Conservation (phyloP, 2,797 vertebrate genomes). For the Sebastes cheni region DNA sequence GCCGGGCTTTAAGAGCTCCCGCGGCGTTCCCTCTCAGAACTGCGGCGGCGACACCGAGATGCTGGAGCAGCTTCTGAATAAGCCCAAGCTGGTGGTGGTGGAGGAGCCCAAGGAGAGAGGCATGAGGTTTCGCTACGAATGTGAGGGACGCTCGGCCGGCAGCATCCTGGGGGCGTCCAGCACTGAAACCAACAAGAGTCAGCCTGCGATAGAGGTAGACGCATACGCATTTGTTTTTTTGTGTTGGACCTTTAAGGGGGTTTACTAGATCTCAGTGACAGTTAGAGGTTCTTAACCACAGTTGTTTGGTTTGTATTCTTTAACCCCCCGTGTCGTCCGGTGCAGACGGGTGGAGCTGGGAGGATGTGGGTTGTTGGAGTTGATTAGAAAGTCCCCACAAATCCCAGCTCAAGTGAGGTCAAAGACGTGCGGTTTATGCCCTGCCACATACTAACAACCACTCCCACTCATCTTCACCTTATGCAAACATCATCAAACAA, state of each 20-base stretch:
- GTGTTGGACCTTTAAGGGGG: slow-evolving; percentile 4
- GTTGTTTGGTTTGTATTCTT: slow-evolving; percentile 26
- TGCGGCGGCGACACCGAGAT: slow-evolving; percentile 47
- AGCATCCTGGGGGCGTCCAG: slow-evolving; percentile 92
- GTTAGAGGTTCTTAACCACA: slow-evolving; percentile 36
- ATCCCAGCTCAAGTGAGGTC: slow-evolving; percentile 45
- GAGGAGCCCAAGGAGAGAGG: slow-evolving; percentile 96
- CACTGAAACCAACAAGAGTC: slow-evolving; percentile 89
- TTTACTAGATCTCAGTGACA: slow-evolving; percentile 22
- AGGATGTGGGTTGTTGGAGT: slow-evolving; percentile 47
- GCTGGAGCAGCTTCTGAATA: slow-evolving; percentile 79
- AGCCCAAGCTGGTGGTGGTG: slow-evolving; percentile 84
- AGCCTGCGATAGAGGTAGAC: slow-evolving; percentile 87
- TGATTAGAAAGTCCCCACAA: slow-evolving; percentile 71
- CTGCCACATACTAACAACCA: background rate
- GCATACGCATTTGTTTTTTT: background rate
- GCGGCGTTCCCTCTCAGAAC: slow-evolving; percentile 24
- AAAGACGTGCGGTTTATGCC: slow-evolving; percentile 44
- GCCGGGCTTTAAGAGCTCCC: background rate
- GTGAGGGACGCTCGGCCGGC: slow-evolving; percentile 92
- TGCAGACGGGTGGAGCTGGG: background rate
- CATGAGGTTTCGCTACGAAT: slow-evolving; percentile 97
- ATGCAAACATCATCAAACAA: background rate
- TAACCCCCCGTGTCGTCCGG: background rate
- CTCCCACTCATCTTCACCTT: background rate